Evolutionary conservation across 2,888 invertebrate genomes (phyloP), one percentile per base, ranked within the genome.

Genomic region (Pachliopta kotzebuea): DNA sequence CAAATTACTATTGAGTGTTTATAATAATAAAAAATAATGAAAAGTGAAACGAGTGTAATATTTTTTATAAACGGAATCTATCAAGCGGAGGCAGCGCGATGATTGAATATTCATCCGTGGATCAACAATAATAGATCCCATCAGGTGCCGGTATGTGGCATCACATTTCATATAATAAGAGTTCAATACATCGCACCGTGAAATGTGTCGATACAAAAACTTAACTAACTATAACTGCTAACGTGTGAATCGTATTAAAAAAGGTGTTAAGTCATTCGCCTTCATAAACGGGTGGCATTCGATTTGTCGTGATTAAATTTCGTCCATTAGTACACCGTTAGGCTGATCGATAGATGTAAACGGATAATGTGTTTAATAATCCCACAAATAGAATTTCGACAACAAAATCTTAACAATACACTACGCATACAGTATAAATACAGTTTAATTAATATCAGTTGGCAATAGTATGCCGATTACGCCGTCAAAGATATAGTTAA

Each of bases 241-340:
- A 91, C 91, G 90, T 91, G 91, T 91, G 91, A 91, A 91, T 89
- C 90, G 90, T 90, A 91, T 91, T 90, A 91, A 90, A 91, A 65
- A 91, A 90, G 81, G 75, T 91, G 91, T 90, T 87, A 81, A 91
- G 91, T 91, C 91, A 91, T 90, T 83, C 88, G 82, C 76, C 84
- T 88, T 90, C 90, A 90, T 90, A 90, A 91, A 89, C 89, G 89
- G 86, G 86, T 91, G 85, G 87, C 90, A 89, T 90, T 91, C 90
- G 88, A 86, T 87, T 89, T 89, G 88, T 89, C 84, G 88, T 90
- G 90, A 91, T 91, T 90, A 90, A 90, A 91, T 90, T 90, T 88
- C 80, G 81, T 85, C 89, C 84, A 90, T 89, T 88, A 88, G 83
- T 76, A 83, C 82, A 83, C 89, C 90, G 91, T 89, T 90, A 90